Percentiles rank a stretch among this genome's conserved stretches.
Evolutionary conservation across 2,888 invertebrate genomes (phyloP).

Genomic region (Escarpia spicata): DNA sequence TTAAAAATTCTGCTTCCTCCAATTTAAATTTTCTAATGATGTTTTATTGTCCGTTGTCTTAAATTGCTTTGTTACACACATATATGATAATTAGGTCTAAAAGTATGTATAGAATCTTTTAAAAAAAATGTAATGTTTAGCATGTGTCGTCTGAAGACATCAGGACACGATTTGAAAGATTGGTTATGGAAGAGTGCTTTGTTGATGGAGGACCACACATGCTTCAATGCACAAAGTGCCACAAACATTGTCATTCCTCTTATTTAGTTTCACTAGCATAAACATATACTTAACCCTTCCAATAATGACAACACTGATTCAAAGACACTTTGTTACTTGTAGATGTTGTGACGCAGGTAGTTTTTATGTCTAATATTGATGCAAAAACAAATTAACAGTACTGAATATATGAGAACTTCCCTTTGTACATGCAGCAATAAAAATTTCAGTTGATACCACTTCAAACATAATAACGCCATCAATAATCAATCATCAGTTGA

Average conservation of each 20-base stretch:
- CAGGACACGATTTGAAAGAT: neutral
- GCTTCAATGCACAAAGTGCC: neutral
- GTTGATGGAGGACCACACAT: neutral
- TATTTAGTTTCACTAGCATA: neutral
- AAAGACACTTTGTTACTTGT: neutral
- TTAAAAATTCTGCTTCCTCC: too few relatives aligned
- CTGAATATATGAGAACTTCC: neutral
- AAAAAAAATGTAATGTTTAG: neutral
- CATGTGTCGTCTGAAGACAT: neutral
- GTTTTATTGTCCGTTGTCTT: too few relatives aligned
- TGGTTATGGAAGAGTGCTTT: neutral
- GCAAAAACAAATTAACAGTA: neutral
- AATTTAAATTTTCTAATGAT: too few relatives aligned
- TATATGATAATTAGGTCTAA: too few relatives aligned
- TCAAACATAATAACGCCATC: neutral
- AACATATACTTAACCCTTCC: neutral
- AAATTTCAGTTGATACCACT: neutral
- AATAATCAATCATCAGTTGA: neutral
- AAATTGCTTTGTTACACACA: too few relatives aligned
- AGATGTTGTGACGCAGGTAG: neutral
- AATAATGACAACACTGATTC: neutral
- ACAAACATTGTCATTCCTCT: neutral
- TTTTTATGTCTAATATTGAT: too few relatives aligned
- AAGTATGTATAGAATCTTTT: too few relatives aligned
- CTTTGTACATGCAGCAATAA: neutral